Base-by-base conservation (phyloP, 2,797 vertebrate species). In the Oreochromis grahami region DNA sequence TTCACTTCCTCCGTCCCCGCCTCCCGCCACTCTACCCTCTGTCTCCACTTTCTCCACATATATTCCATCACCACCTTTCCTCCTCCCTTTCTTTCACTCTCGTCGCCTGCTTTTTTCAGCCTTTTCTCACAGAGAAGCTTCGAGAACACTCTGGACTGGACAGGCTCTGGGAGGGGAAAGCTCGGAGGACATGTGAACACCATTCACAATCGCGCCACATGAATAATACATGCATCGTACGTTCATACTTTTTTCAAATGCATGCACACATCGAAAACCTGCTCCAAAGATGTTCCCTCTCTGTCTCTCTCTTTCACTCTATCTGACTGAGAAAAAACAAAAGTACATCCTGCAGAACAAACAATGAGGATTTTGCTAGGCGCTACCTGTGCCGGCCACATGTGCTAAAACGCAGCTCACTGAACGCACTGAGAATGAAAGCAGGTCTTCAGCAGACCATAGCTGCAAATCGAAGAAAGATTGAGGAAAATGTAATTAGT, bases 201-300 rank as follows among this genome's bases (percentile, higher is more conserved):
- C 91, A 91, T 93, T 89, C 92, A 92, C 86, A 91, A 92, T 86
- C 78, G 74, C 80, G 41, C 78, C 36, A 77, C 84, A 93, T 94
- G 74, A 94, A 94, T 94, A 89, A 93, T 93, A 77, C 55, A 91
- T 84, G 78, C 8, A 58, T 41, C 76, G 78, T 83, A 77, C 78
- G 86, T 89, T 85, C 83, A 89, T 83, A 79, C 86, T 84, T 87
- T 87, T 80, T 45, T 80, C 80, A 80, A 65, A 76, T 88, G 53
- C 76, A 86, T 83, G 68, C 63, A 58, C 50, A 58, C 36, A 10
- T 76, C 10, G 11, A 51, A 21, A 84, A 48, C 58, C 51, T 48
- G 29, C 51, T 70, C 24, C 24, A 36, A 21, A n/a, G 12, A n/a
- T 19, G 15, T 55, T 50, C 34, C 43, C 76, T 78, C 48, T 24